Percentiles rank a stretch among this genome's conserved stretches.
Evolutionary conservation across 2,113 vertebrate species (phyloP).

Genomic region (Pristiophorus japonicus): DNA sequence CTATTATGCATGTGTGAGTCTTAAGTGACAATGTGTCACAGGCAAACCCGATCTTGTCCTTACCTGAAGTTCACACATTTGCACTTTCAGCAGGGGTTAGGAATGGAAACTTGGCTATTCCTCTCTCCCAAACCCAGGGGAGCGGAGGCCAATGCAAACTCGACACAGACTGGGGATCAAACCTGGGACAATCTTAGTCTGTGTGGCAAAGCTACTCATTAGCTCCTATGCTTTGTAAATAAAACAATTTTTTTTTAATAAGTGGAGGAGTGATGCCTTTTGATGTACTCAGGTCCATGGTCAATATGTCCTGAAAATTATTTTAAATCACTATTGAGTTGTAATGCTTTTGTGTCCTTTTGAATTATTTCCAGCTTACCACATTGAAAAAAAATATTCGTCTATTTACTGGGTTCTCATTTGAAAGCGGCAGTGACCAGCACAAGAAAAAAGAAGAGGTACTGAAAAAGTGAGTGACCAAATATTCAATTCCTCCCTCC

Average conservation of each 20-base stretch:
- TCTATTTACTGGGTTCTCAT: constrained; percentile 86
- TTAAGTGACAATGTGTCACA: background rate
- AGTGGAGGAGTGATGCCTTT: background rate
- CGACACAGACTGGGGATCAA: background rate
- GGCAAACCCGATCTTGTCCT: background rate
- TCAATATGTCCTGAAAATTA: background rate
- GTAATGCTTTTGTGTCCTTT: constrained; percentile 39
- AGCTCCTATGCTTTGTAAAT: background rate
- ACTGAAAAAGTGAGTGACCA: constrained; percentile 74
- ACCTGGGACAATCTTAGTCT: background rate
- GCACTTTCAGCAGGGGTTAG: background rate
- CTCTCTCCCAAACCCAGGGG: background rate
- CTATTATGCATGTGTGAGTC: background rate
- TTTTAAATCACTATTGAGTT: background rate
- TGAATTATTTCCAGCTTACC: constrained; percentile 59
- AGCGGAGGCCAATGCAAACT: background rate
- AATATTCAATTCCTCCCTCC: background rate
- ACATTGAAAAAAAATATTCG: constrained; percentile 86
- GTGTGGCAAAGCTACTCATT: background rate
- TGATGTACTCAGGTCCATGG: background rate
- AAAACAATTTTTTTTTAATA: background rate
- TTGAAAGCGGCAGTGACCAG: constrained; percentile 74
- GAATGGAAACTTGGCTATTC: background rate
- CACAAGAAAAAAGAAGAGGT: constrained; percentile 83
- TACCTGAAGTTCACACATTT: background rate